Evolutionary conservation across 2,113 vertebrate species (phyloP), one percentile per base, ranked within the genome.

Genomic region (Mastomys natalensis): DNA sequence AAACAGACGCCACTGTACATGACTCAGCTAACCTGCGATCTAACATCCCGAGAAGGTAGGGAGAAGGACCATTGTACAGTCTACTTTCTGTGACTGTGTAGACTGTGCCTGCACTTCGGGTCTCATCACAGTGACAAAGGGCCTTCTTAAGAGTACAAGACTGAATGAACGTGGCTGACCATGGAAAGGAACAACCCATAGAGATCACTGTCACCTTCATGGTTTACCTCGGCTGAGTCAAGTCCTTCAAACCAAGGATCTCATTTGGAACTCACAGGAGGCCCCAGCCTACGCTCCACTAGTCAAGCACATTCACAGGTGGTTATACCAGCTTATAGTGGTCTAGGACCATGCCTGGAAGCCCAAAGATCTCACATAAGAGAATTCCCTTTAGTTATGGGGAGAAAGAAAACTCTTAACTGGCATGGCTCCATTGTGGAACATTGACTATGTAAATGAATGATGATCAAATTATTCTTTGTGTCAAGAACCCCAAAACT

Each of bases 1-100:
- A 97, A 95, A 93, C 89, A 96, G 80, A 40, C n/a, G 26, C 88
- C 92, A 64, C 80, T 96, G 92, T 80, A 60, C 88, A 77, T 91
- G 89, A 85, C 29, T 90, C 70, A 77, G 11, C 45, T 40, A 85
- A n/a, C 58, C 77, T 34, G 10, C 24, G 66, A 82, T 45, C 31
- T 70, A 81, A 89, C 58, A 66, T 55, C 55, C 55, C n/a, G 34
- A 51, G 15, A 86, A 95, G 88, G 87, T 22, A 77, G 17, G 34
- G 40, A 82, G 58, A 89, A 60, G 31, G 66, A 80, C 3, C 7
- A 16, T 43, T 80, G 48, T 66, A 74, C 15, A 55, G 64, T 6
- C 31, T 53, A 22, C 74, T 87, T 58, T 60, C 70, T 77, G 37
- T 43, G 85, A 64, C 58, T 6, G 16, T 7, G 5, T 1, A 34